These are phyloP conservation scores for Columba livia DNA, from an alignment of 2,113 vertebrate genomes.

Conservation along the genomic window DNA sequence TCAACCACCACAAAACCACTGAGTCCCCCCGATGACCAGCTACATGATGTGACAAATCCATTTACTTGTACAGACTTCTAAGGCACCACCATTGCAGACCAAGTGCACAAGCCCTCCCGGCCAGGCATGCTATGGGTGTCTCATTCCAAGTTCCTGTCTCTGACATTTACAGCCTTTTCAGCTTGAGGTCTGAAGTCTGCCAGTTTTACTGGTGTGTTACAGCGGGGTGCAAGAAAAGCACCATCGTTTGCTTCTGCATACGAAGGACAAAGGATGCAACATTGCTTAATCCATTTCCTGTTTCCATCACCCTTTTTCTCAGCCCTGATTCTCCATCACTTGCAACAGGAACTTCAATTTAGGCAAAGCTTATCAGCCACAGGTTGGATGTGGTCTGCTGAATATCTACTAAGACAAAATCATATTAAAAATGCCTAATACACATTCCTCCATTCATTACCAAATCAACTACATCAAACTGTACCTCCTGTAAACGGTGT, in stretches of 20 bases:
- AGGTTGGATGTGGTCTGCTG: neutral
- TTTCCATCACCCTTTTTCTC: rapidly evolving
- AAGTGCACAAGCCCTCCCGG: rapidly evolving
- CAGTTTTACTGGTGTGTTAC: neutral
- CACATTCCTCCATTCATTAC: neutral
- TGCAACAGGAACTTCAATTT: neutral
- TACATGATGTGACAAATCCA: rapidly evolving
- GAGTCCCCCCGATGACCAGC: neutral
- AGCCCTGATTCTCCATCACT: neutral
- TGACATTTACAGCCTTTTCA: neutral
- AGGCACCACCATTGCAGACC: neutral
- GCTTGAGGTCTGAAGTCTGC: neutral
- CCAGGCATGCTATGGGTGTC: neutral
- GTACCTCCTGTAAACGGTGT: rapidly evolving
- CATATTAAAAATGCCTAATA: neutral
- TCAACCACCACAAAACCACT: neutral
- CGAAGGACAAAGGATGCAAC: neutral
- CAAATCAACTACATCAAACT: neutral
- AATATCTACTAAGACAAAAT: neutral
- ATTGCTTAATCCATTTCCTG: neutral
- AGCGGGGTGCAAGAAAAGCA: neutral
- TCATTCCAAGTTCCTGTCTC: rapidly evolving
- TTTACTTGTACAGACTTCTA: neutral
- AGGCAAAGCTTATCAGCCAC: neutral
- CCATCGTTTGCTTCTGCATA: neutral